These are phyloP conservation scores for Tillus elongatus DNA, from an alignment of 2,888 invertebrate genomes.

Conservation along the genomic window DNA sequence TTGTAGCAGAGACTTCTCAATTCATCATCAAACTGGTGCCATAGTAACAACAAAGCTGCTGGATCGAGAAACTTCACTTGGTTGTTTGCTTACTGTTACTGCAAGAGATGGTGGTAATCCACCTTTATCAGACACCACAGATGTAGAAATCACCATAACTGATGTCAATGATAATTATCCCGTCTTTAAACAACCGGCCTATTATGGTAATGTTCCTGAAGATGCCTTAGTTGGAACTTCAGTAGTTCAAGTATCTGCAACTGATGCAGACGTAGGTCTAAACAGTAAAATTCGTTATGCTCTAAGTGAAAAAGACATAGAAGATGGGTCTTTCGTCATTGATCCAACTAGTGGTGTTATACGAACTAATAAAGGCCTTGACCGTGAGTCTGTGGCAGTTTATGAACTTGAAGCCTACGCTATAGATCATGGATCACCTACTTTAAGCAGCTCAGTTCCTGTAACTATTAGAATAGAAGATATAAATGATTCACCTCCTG, in stretches of 20 bases:
- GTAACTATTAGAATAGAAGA: conserved; percentile 78
- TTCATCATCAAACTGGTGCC: conserved; percentile 89
- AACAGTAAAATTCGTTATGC: conserved; percentile 82
- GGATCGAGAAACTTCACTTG: conserved; percentile 74
- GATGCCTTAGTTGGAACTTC: conserved; percentile 79
- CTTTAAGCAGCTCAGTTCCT: conserved; percentile 47
- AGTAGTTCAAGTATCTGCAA: conserved; percentile 68
- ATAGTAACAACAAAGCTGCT: conserved; percentile 76
- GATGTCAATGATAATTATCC: conserved; percentile 97
- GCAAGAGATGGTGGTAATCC: conserved; percentile 90
- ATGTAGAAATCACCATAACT: conserved; percentile 87
- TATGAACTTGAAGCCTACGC: conserved; percentile 84
- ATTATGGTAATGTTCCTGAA: conserved; percentile 75
- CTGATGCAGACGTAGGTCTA: conserved; percentile 71
- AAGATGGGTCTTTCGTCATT: conserved; percentile 84
- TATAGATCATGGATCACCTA: conserved; percentile 72
- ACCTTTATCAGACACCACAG: conserved; percentile 84
- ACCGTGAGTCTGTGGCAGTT: conserved; percentile 78
- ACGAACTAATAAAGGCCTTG: conserved; percentile 78
- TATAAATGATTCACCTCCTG: conserved; percentile 84
- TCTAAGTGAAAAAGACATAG: conserved; percentile 60
- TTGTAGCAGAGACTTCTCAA: conserved; percentile 65
- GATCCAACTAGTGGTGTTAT: conserved; percentile 90
- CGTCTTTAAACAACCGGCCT: conserved; percentile 70
- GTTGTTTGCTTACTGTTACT: conserved; percentile 82